Evolutionary conservation across 2,797 vertebrate species (phyloP).

Genomic region (Crypturellus tataupa): DNA sequence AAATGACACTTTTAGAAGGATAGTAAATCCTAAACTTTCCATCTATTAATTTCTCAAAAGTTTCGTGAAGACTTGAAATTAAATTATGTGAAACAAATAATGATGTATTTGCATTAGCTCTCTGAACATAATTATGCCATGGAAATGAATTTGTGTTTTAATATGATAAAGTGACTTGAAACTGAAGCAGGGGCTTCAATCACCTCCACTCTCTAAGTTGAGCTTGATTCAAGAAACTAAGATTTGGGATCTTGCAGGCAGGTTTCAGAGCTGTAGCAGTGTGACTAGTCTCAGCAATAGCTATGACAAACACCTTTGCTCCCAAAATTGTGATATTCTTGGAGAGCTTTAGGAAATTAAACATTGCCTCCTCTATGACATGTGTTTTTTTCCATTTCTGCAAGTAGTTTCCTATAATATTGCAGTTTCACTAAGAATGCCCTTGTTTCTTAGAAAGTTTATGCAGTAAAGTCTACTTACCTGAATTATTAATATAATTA

Average conservation of each 20-base stretch:
- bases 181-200: background rate
- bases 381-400: background rate
- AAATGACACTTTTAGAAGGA: background rate
- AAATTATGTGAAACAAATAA: slow-evolving; percentile 44
- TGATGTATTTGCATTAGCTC: background rate
- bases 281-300: background rate
- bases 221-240: background rate
- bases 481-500: background rate
- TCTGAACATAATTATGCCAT: background rate
- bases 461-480: background rate
- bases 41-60: slow-evolving; percentile 34
- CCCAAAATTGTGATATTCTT: background rate
- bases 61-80: slow-evolving; percentile 13
- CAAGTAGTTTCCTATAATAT: background rate
- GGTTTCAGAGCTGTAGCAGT: background rate
- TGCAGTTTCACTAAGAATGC: background rate
- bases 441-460: background rate
- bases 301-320: background rate
- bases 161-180: background rate
- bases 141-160: background rate
- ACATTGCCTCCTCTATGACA: background rate
- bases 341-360: background rate
- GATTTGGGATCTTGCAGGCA: background rate
- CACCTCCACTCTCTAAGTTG: background rate
- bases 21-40: background rate